phyloP scores from a whole-genome alignment of 2,888 invertebrate species.

The Drosophila meridiana region DNA sequence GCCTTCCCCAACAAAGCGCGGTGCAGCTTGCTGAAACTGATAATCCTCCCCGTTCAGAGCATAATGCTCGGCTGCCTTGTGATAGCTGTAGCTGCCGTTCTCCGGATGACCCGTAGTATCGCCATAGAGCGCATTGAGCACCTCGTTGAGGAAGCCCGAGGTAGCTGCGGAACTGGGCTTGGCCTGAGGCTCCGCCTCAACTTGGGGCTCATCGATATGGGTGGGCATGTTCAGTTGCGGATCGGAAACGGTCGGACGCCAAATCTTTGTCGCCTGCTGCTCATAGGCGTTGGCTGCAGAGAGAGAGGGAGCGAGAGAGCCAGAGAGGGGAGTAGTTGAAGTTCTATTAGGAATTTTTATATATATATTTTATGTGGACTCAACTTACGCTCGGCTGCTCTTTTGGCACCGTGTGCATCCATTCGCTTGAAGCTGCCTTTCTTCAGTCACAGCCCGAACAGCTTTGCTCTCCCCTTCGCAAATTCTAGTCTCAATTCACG shows the following conservation, averaged over 20 bases:
- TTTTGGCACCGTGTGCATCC: constrained; percentile 36
- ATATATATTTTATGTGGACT: not conserved
- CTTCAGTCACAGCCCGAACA: not conserved
- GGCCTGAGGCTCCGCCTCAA: not conserved
- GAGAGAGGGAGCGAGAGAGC: not conserved
- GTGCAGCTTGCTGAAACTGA: not conserved
- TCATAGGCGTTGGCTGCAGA: constrained; percentile 42
- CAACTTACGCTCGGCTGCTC: constrained; percentile 30
- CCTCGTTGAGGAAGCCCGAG: constrained; percentile 57
- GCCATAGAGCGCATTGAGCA: constrained; percentile 75
- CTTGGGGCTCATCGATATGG: constrained; percentile 1
- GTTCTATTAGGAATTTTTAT: too few species aligned
- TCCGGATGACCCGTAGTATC: constrained; percentile 71
- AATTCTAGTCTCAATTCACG: not conserved
- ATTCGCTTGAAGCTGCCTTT: constrained; percentile 5
- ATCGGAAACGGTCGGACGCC: constrained; percentile 46
- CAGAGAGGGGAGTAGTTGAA: not conserved
- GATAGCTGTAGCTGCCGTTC: constrained; percentile 68
- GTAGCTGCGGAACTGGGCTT: constrained; percentile 2
- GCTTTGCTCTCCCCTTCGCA: not conserved
- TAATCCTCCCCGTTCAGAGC: constrained; percentile 73
- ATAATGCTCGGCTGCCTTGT: constrained; percentile 82
- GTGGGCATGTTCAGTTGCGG: constrained; percentile 7
- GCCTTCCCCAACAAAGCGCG: not conserved
- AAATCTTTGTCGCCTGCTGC: constrained; percentile 54